These are phyloP conservation scores for Oedothorax gibbosus DNA, from an alignment of 1,140 invertebrate genomes.

Conservation along the genomic window DNA sequence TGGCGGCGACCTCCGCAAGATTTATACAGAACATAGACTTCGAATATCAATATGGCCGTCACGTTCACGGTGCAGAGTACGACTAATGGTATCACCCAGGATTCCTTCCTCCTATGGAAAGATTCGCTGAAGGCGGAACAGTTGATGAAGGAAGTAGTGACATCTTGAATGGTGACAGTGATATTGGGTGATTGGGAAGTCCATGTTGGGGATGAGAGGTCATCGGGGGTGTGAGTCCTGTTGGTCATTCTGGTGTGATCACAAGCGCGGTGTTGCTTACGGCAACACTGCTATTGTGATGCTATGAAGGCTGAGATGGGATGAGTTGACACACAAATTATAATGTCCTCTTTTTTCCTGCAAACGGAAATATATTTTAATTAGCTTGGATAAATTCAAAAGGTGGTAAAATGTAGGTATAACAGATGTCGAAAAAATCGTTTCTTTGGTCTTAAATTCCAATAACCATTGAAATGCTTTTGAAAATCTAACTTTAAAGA, in stretches of 20 bases:
- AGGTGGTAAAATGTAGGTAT: no score
- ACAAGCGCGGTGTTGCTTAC: slow-evolving; percentile 5
- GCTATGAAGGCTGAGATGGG: no score
- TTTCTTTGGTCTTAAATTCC: no score
- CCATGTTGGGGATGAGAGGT: background rate
- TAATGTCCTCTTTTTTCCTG: no score
- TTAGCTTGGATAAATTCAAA: no score
- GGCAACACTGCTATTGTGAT: background rate
- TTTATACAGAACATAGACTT: slow-evolving; percentile 85
- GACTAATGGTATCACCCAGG: slow-evolving; percentile 88
- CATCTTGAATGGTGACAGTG: background rate
- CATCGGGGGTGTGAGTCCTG: slow-evolving; percentile 24
- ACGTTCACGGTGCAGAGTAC: slow-evolving; percentile 82
- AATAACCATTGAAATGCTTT: no score
- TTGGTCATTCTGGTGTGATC: slow-evolving; percentile 37
- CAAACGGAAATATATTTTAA: no score
- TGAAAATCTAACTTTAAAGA: no score
- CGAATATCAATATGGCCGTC: slow-evolving; percentile 84
- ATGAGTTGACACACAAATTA: no score
- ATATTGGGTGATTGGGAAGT: slow-evolving; percentile 7
- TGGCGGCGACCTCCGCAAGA: slow-evolving; percentile 86
- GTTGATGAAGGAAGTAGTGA: slow-evolving; percentile 23
- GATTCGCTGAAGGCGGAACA: slow-evolving; percentile 6
- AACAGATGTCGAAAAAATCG: no score
- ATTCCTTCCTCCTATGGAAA: slow-evolving; percentile 70